Evolutionary conservation across 2,797 vertebrate species (phyloP), one percentile per base, ranked within the genome.

Genomic region (Euthynnus affinis): DNA sequence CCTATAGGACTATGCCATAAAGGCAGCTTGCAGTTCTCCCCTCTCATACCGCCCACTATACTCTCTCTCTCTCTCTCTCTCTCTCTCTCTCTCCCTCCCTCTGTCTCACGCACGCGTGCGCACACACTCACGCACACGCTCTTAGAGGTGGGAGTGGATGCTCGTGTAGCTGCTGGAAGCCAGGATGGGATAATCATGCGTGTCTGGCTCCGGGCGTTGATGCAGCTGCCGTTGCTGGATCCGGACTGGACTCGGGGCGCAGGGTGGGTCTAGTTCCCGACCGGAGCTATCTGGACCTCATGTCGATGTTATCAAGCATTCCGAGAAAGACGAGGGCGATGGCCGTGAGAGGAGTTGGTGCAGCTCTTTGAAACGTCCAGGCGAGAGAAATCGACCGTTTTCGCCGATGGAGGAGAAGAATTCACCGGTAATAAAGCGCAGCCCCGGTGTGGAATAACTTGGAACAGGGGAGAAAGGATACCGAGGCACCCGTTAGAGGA

Each of bases 151-250:
- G 90, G 87, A 91, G 93, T 92, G 93, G 89, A 85, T 88, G 91
- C 86, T 90, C 56, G 84, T 77, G 76, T 82, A 86, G 91, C 87
- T 86, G 89, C 91, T 90, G 90, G 92, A 77, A 89, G 92, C 91
- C 88, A 88, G 91, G 88, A 94, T 92, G 92, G 93, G 94, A 93
- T 93, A 91, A 93, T 92, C 91, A 91, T 88, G 92, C 91, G 90
- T 88, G 92, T 94, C 89, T 93, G 91, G 88, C 88, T 92, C 77
- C 87, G 86, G 88, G 89, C 89, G 87, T 91, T 88, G 91, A 91
- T 94, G 92, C 92, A 91, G 89, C 91, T 93, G 91, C 91, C 78
- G 88, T 88, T 87, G 88, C 85, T 81, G 93, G 91, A 90, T 89
- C 86, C 67, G 78, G 83, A 90, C 86, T 84, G 94, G 91, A 92